Evolutionary conservation across 2,888 invertebrate genomes (phyloP).

Genomic region (Agrochola lota): DNA sequence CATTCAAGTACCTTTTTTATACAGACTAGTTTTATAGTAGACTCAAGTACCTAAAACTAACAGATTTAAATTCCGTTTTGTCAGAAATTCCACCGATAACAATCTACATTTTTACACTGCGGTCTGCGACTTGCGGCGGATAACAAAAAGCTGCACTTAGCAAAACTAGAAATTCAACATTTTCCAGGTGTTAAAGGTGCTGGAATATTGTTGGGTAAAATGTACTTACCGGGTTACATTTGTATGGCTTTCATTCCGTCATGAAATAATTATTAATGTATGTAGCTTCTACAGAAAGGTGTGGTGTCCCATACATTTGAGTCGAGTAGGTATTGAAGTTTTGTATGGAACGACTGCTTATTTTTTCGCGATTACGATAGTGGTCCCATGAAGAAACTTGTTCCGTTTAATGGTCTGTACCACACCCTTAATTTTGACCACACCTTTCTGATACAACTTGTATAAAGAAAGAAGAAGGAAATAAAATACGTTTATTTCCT

Average conservation of each 20-base stretch:
- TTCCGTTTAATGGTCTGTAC: too few species aligned
- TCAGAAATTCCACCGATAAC: neutral
- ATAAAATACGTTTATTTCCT: too few species aligned
- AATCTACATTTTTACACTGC: slow-evolving; percentile 14
- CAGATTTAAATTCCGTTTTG: neutral
- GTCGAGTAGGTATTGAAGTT: too few species aligned
- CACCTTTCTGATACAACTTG: too few species aligned
- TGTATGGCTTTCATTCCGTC: neutral
- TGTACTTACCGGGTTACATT: neutral
- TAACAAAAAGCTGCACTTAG: slow-evolving; percentile 25
- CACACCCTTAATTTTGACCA: too few species aligned
- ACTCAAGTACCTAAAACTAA: neutral
- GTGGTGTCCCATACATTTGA: too few species aligned
- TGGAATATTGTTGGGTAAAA: neutral
- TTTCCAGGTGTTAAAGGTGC: slow-evolving; percentile 8
- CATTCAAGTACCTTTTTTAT: neutral
- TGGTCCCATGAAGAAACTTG: too few species aligned
- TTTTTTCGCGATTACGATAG: too few species aligned
- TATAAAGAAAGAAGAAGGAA: too few species aligned
- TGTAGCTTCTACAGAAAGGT: too few species aligned
- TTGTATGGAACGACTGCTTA: too few species aligned
- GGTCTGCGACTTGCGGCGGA: slow-evolving; percentile 5
- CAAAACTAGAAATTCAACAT: slow-evolving; percentile 6
- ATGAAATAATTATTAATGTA: neutral
- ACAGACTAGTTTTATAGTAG: neutral